Conservation (phyloP, 2,113 vertebrate species). For the Paedocypris sp. region DNA sequence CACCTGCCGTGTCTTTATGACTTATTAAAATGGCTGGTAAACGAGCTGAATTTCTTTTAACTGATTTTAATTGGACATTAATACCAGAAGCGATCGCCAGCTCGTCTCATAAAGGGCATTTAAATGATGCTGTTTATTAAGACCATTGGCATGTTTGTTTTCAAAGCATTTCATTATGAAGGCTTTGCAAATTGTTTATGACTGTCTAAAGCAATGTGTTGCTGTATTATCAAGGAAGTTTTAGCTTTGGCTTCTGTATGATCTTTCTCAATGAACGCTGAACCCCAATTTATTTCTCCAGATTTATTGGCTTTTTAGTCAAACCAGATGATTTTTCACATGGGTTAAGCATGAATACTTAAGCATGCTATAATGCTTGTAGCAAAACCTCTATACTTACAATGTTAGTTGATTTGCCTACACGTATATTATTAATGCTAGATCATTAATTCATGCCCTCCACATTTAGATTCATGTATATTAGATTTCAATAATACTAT, state of each 20-base stretch:
- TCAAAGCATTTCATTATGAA: conserved; percentile 18
- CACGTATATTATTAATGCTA: no score
- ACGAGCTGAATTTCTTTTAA: conserved; percentile 46
- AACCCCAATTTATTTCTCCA: neutral
- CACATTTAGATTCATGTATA: no score
- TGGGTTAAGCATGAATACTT: conserved; percentile 16
- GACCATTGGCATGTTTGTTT: conserved; percentile 41
- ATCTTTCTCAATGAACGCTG: conserved; percentile 12
- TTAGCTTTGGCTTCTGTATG: conserved; percentile 14
- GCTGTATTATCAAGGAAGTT: conserved; percentile 14
- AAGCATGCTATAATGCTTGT: no score
- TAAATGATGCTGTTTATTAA: conserved; percentile 44
- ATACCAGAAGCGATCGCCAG: conserved; percentile 41
- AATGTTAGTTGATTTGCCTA: no score
- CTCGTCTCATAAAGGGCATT: conserved; percentile 41
- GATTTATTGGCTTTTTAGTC: neutral
- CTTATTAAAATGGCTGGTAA: conserved; percentile 35
- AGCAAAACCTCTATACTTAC: no score
- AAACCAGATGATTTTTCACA: conserved; percentile 15
- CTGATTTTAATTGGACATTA: conserved; percentile 46
- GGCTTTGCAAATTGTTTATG: conserved; percentile 12
- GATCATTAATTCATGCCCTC: no score
- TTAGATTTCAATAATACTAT: no score
- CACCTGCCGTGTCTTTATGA: conserved; percentile 48
- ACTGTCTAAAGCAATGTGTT: conserved; percentile 5